Conservation (phyloP, 1,140 invertebrate species). For the Procambarus virginalis region DNA sequence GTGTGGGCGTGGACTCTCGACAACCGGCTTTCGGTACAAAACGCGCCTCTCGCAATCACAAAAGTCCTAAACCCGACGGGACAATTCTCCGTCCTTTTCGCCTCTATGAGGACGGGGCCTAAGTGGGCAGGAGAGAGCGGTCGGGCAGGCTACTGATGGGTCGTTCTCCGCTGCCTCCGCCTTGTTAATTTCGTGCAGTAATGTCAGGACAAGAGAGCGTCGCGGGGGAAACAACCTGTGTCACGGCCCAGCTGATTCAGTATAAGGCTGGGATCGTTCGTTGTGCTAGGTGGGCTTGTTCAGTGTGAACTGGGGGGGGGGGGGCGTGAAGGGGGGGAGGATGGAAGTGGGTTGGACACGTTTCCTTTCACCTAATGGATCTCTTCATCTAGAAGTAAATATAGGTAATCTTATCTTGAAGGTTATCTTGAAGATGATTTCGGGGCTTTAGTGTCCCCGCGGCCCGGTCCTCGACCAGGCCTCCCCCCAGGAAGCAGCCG, state of each 20-base stretch:
- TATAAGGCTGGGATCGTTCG: background rate
- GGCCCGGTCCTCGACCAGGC: too few species aligned
- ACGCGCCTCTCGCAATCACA: slow-evolving; percentile 23
- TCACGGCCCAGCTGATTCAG: background rate
- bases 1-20: background rate
- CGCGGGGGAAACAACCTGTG: background rate
- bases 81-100: slow-evolving; percentile 32
- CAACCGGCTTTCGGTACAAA: slow-evolving; percentile 1
- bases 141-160: background rate
- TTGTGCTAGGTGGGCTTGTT: too few species aligned
- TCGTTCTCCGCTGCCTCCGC: background rate
- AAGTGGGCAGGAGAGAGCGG: background rate
- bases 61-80: slow-evolving; percentile 35
- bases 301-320: too few species aligned
- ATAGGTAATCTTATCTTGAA: too few species aligned
- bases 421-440: too few species aligned
- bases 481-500: too few species aligned
- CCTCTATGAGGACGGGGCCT: slow-evolving; percentile 9
- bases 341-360: too few species aligned
- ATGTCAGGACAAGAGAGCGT: background rate
- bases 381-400: too few species aligned
- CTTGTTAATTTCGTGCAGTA: background rate
- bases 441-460: too few species aligned
- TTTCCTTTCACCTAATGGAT: too few species aligned
- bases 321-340: too few species aligned